phyloP scores from a whole-genome alignment of 1,140 invertebrate species.

The Chelonus insularis region DNA sequence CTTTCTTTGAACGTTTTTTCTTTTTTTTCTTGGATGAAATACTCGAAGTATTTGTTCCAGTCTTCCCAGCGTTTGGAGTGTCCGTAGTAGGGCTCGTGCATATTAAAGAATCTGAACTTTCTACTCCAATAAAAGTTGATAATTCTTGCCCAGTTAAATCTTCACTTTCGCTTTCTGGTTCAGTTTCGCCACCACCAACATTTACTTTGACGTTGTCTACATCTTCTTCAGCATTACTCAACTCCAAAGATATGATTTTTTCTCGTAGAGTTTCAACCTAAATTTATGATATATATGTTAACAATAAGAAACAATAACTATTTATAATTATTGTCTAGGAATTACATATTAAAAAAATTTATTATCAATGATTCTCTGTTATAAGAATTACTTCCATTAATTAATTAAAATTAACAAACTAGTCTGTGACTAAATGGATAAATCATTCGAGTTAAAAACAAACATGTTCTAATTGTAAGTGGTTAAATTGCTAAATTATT shows the following conservation, averaged over 20 bases:
- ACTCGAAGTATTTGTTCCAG: constrained; percentile 46
- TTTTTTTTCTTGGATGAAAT: constrained; percentile 52
- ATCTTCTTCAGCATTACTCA: constrained; percentile 71
- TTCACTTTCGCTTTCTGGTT: constrained; percentile 58
- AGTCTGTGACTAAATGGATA: too few species aligned
- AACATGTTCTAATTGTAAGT: too few species aligned
- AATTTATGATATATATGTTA: too few species aligned
- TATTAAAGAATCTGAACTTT: constrained; percentile 42
- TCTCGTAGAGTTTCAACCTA: constrained; percentile 86
- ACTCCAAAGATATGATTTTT: constrained; percentile 84
- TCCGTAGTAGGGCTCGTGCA: constrained; percentile 40
- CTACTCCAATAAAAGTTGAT: constrained; percentile 39
- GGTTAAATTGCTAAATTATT: too few species aligned
- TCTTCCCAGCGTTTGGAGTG: constrained; percentile 40
- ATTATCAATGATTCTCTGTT: too few species aligned
- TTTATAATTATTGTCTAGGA: too few species aligned
- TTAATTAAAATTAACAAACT: neutral
- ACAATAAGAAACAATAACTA: too few species aligned
- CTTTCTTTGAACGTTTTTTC: constrained; percentile 55
- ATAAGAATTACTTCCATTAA: neutral
- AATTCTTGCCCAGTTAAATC: constrained; percentile 44
- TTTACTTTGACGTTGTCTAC: constrained; percentile 51
- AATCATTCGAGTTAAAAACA: too few species aligned
- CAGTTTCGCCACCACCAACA: constrained; percentile 51
- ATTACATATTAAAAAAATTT: too few species aligned